Conservation (phyloP, 2,888 invertebrate genomes). For the Cryptocephalus primarius region DNA sequence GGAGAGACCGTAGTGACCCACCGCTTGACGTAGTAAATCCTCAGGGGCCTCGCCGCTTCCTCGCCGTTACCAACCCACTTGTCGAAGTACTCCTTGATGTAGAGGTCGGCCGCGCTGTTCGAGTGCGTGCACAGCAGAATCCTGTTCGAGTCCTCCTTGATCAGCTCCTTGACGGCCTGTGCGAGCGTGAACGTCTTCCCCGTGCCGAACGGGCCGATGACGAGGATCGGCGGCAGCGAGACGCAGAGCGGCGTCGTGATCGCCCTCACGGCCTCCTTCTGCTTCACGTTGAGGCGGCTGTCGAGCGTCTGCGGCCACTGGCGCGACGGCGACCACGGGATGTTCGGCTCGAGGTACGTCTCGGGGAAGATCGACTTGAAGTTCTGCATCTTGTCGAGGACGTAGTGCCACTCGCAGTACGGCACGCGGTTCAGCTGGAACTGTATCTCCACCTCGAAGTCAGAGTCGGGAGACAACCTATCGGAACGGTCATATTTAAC, state of each 20-base stretch:
- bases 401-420: constrained; percentile 76
- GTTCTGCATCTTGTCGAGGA: constrained; percentile 64
- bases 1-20: constrained; percentile 69
- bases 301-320: constrained; percentile 57
- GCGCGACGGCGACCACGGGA: constrained; percentile 58
- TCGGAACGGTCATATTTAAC: too few species aligned
- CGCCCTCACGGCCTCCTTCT: constrained; percentile 66
- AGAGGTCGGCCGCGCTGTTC: constrained; percentile 77
- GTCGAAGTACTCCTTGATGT: constrained; percentile 75
- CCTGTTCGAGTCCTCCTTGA: constrained; percentile 50
- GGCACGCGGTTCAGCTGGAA: constrained; percentile 71
- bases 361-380: constrained; percentile 57
- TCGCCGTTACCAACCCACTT: constrained; percentile 59
- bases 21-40: constrained; percentile 70
- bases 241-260: constrained; percentile 56
- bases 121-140: constrained; percentile 79
- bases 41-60: constrained; percentile 55
- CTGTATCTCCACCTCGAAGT: constrained; percentile 60
- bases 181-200: constrained; percentile 79
- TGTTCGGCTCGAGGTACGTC: constrained; percentile 48
- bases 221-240: constrained; percentile 57
- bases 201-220: constrained; percentile 74
- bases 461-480: constrained; percentile 42
- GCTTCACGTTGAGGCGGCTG: constrained; percentile 59
- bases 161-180: constrained; percentile 55